Evolutionary conservation across 2,888 invertebrate genomes (phyloP), one percentile per base, ranked within the genome.

Genomic region (Cheilosia pagana): DNA sequence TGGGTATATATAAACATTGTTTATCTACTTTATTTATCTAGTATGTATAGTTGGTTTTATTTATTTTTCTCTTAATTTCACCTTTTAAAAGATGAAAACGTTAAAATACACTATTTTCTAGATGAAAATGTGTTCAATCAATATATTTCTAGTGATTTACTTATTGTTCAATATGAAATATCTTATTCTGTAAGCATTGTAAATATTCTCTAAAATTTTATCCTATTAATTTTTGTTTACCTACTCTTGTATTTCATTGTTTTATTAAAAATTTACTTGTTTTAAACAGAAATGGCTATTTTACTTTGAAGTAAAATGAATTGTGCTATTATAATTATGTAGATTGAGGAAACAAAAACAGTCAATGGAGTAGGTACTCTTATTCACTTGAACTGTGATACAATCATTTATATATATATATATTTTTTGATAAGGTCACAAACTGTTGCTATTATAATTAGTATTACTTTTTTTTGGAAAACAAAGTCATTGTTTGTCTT

Each of bases 161-260:
- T 55, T 62, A 28, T 59, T 75, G 43, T 75, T 75, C 75, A 75
- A 70, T 77, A 77, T 53, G 60, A 77, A 77, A 65, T 75, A 57
- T 75, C 35, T 65, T 45, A 65, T 65, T 41, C 50, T 50, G 65
- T 57, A 75, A 77, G 70, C 70, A 55, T 77, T 77, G 77, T 77
- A 77, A 77, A 77, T 77, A 55, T 70, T 62, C 70, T 70, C 77
- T 77, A 77, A 77, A 77, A 59, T 43, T 57, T 39, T 57, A 21
- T 59, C 50, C 52, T 48, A 16, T 19, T 19, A 28, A 28, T 63
- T 25, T 48, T 35, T 12, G 12, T 39, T 52, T 4, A n/a, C 28
- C n/a, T n/a, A n/a, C n/a, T n/a, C n/a, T 43, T 19, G 16, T 43
- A 43, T 25, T 23, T 25, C 41, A 25, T n/a, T 41, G 21, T 23